Conservation (phyloP, 2,888 invertebrate genomes). For the Tuberolachnus salignus region DNA sequence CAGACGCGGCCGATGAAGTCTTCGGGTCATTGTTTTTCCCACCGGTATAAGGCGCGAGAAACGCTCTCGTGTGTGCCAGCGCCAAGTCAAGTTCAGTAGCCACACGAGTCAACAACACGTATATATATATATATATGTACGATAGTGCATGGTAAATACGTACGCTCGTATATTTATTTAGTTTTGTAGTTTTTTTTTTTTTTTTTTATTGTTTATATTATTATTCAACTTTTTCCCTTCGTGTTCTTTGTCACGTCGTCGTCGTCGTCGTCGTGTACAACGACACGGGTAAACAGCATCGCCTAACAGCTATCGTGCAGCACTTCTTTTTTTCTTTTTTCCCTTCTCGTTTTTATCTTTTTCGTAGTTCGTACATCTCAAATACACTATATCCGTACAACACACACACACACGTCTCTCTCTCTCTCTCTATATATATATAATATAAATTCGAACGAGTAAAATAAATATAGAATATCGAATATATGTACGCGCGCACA, state of each 20-base stretch:
- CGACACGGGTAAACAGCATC: conserved; percentile 8
- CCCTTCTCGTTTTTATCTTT: not conserved
- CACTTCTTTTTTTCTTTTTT: not conserved
- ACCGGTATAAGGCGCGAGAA: conserved; percentile 37
- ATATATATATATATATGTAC: not conserved
- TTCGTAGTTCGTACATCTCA: not conserved
- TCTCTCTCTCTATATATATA: too few relatives aligned
- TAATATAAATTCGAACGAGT: too few relatives aligned
- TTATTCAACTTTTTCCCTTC: conserved; percentile 18
- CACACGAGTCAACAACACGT: conserved; percentile 29
- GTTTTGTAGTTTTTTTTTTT: not conserved
- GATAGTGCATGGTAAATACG: not conserved
- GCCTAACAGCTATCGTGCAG: conserved; percentile 26
- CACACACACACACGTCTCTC: too few relatives aligned
- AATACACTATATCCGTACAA: too few relatives aligned
- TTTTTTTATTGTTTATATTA: conserved; percentile 26
- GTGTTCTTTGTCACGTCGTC: conserved; percentile 43
- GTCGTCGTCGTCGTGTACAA: not conserved
- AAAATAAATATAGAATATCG: too few relatives aligned
- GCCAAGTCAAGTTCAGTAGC: conserved; percentile 35
- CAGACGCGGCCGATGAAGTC: not conserved
- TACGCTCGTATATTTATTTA: conserved; percentile 15
- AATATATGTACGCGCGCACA: too few relatives aligned
- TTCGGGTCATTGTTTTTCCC: conserved; percentile 45
- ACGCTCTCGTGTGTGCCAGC: conserved; percentile 23